Evolutionary conservation across 2,888 invertebrate genomes (phyloP), one percentile per base, ranked within the genome.

Genomic region (Hyles lineata): DNA sequence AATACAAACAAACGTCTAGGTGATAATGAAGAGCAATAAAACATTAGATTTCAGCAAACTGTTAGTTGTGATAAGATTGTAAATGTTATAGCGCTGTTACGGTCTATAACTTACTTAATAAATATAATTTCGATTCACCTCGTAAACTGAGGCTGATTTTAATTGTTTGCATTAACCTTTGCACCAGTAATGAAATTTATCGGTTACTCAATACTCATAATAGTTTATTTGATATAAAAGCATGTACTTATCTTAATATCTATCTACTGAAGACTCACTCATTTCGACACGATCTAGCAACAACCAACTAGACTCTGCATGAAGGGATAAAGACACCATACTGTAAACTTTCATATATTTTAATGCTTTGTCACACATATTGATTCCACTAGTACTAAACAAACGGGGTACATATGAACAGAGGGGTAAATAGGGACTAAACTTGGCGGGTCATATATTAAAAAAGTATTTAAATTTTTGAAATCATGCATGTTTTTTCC

Each of bases 221-320:
- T 43, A 43, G 43, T 55, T 55, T 55, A 55, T 55, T 55, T 55
- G 17, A 55, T 55, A 55, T 55, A 55, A 55, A 55, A 55, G 55
- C 55, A 55, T 55, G 55, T 55, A 55, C 55, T 55, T n/a, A 55
- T 55, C n/a, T 55, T 55, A 55, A 43, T 43, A 43, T n/a, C 17
- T 55, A 55, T n/a, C 55, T 7, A 55, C 55, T 55, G 55, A 7
- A 55, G 17, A 55, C n/a, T n/a, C 55, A 55, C n/a, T n/a, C 19
- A 55, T 19, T 55, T n/a, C 55, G 17, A n/a, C 17, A 8, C n/a
- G 55, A 55, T n/a, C n/a, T 17, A 55, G 55, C 55, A 55, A 55
- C 55, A 55, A 55, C 0, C 7, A 55, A n/a, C 43, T 43, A 43
- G 15, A 55, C 6, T 55, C 8, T n/a, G 43, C 43, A 43, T 11